Evolutionary conservation across 2,113 vertebrate genomes (phyloP), one percentile per base, ranked within the genome.

Genomic region (Erinaceus europaeus): DNA sequence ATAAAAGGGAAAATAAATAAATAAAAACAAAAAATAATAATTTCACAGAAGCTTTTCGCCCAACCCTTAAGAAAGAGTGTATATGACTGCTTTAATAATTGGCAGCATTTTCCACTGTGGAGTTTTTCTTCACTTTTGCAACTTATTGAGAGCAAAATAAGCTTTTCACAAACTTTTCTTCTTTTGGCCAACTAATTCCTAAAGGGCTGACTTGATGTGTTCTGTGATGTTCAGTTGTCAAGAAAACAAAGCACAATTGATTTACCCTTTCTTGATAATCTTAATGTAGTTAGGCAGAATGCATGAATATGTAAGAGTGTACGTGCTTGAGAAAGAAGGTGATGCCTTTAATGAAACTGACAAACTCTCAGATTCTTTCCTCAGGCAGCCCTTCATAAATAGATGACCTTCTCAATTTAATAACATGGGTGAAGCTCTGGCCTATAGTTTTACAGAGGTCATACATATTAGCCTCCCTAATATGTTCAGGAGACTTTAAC

Each of bases 251-350:
- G 4, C 61, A 50, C 4, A 59, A 21, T 64, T 59, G 27, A 88
- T 67, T 40, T 71, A 27, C 25, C 62, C 15, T 72, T 90, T 73
- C 9, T 40, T 68, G 21, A 44, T 82, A 68, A 36, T 85, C 20
- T 69, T 90, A 73, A 90, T 65, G 48, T 36, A 78, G 36, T 86
- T 71, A 76, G 20, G 29, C 15, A 53, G 55, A 81, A 84, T 59
- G 29, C 17, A 74, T 32, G 55, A 85, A 78, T 67, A 73, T 40
- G 42, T 76, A 64, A 69, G 25, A 88, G n/a, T 46, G 29, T 61
- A 29, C 40, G 27, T 59, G 27, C 57, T 52, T 64, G 15, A 36
- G 10, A 91, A 42, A 38, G 38, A 91, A 75, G 38, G 15, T 71
- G 32, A 42, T 69, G 32, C 20, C 32, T 53, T 74, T 44, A 46